Evolutionary conservation across 2,888 invertebrate species (phyloP), one percentile per base, ranked within the genome.

Genomic region (Galerucella pusilla): DNA sequence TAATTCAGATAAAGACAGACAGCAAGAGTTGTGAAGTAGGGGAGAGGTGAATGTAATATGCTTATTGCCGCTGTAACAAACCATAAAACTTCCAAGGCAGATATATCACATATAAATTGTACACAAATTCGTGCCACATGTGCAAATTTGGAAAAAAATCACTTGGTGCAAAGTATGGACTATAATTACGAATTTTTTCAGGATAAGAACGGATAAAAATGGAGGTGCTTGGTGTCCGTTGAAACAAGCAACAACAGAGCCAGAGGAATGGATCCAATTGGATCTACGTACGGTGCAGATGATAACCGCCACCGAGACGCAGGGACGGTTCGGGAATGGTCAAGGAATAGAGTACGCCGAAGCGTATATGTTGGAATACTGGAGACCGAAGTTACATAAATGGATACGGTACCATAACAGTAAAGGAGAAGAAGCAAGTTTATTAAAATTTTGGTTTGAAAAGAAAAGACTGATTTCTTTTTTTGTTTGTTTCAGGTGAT

Each of bases 171-270:
- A 42, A 42, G 35, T 42, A 42, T 42, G 35, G 35, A 42, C 35
- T 42, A 7, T 42, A 42, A 42, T 42, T 42, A 7, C 7, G 35
- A 42, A 42, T 75, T 68, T 67, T 75, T 88, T 89, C 91, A 97
- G 97, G 85, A 90, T 97, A 81, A 92, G 94, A 80, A 92, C 93
- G 80, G 97, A 97, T 85, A 91, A 91, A 82, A 92, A 93, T 84
- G 96, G 97, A 20, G 97, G 97, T 60, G 97, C 97, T 0, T 97
- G 97, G 97, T 97, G 97, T 88, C 97, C 97, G n/a, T 92, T 92
- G 86, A 90, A 92, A 77, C 93, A 93, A 87, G 93, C 96, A 83
- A 94, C 94, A 49, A 91, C 92, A 14, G 94, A 94, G 83, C 91
- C 93, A 5, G 90, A 90, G 76, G 94, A 94, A 87, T 94, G 94